phyloP scores from a whole-genome alignment of 1,140 invertebrate genomes.

The Melipona quadrifasciata region DNA sequence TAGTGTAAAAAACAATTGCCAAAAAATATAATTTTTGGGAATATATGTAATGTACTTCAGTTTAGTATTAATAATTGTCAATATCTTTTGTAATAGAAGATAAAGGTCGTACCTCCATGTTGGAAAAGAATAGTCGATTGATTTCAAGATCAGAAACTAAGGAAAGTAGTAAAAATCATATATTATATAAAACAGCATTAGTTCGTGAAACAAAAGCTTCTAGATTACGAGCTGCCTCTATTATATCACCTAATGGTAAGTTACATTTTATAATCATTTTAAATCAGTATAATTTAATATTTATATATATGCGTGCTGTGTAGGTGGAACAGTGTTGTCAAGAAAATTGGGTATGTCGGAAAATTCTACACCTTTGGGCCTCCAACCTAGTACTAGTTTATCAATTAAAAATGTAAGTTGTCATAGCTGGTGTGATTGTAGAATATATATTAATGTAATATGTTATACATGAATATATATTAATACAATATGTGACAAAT shows the following conservation, averaged over 20 bases:
- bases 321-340: constrained; percentile 55
- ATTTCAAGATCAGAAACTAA: constrained; percentile 56
- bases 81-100: constrained; percentile 43
- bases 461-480: constrained; percentile 1
- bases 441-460: not conserved
- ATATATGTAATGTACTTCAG: constrained; percentile 32
- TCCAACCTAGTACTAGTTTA: constrained; percentile 51
- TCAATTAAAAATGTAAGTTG: constrained; percentile 62
- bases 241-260: constrained; percentile 65
- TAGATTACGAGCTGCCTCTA: constrained; percentile 85
- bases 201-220: constrained; percentile 88
- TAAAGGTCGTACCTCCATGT: constrained; percentile 49
- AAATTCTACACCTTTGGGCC: constrained; percentile 46
- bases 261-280: constrained; percentile 8
- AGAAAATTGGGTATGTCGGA: constrained; percentile 62
- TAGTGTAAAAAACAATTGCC: constrained; percentile 12
- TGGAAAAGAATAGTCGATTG: constrained; percentile 55
- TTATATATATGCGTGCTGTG: not conserved
- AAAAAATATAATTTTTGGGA: constrained; percentile 6
- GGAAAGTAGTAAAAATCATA: constrained; percentile 54
- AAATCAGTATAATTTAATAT: not conserved
- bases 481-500: not conserved
- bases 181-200: constrained; percentile 62
- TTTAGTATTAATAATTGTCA: constrained; percentile 10
- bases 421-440: not conserved